A percentile compares a stretch with the other conserved stretches of the same genome.
phyloP scores from a whole-genome alignment of 2,113 vertebrate species.

The Pomatorhinus ruficollis region DNA sequence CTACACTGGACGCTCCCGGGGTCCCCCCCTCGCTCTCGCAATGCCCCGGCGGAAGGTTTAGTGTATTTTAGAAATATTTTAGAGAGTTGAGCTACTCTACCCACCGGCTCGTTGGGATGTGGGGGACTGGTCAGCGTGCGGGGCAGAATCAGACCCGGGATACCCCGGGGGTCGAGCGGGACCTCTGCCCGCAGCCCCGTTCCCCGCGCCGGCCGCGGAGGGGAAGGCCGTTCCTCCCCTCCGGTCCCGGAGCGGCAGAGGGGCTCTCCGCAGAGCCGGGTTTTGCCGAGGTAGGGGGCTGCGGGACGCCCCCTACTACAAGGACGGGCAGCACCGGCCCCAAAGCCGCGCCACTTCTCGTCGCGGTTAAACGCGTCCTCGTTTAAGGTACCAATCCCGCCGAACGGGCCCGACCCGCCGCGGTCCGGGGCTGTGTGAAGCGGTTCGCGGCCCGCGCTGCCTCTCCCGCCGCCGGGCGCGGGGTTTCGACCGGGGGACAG shows the following conservation, averaged over 20 bases:
- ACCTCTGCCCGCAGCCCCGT: background rate
- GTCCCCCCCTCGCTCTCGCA: background rate
- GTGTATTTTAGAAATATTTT: background rate
- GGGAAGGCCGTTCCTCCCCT: too few species aligned
- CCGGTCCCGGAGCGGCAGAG: background rate
- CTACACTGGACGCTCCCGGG: background rate
- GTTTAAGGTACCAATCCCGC: too few species aligned
- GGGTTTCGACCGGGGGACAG: background rate
- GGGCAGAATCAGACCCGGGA: background rate
- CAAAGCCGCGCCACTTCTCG: background rate
- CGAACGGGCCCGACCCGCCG: background rate
- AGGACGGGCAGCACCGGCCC: background rate
- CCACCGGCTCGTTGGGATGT: background rate
- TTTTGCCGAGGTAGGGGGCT: too few species aligned
- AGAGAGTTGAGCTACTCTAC: background rate
- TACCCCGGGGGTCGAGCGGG: background rate
- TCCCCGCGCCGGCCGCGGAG: background rate
- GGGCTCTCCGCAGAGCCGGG: background rate
- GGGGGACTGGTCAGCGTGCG: fast-evolving
- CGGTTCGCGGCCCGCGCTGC: background rate
- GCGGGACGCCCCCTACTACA: background rate
- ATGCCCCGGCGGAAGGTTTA: background rate
- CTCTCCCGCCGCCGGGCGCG: background rate
- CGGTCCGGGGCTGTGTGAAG: background rate
- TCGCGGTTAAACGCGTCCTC: background rate